Conservation (phyloP, 2,113 vertebrate genomes). For the Phaethornis superciliosus region DNA sequence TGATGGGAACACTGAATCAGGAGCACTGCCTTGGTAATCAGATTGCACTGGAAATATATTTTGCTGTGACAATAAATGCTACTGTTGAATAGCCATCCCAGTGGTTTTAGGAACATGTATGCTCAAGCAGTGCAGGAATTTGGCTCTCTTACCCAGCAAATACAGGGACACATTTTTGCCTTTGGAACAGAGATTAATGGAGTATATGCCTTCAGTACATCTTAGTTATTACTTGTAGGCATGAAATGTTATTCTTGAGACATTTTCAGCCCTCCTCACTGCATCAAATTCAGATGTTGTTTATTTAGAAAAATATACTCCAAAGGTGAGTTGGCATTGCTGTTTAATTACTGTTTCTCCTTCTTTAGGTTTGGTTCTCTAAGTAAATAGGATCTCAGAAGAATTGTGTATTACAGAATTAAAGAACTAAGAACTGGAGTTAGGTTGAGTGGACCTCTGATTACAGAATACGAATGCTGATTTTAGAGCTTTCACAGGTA, state of each 20-base stretch:
- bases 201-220: background rate
- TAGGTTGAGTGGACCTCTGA: background rate
- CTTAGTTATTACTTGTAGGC: background rate
- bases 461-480: background rate
- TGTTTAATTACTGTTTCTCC: background rate
- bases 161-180: background rate
- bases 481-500: background rate
- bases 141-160: background rate
- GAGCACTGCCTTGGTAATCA: constrained; percentile 15
- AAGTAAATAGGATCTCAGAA: background rate
- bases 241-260: background rate
- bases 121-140: background rate
- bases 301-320: background rate
- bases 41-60: constrained; percentile 43
- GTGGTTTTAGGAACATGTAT: background rate
- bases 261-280: background rate
- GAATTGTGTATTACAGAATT: background rate
- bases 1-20: background rate
- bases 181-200: background rate
- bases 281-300: background rate
- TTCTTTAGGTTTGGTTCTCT: background rate
- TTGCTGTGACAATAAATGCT: constrained; percentile 42
- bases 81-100: background rate
- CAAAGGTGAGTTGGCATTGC: constrained; percentile 11
- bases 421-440: background rate